Base-by-base conservation (phyloP, 2,113 vertebrate species). In the Bujurquina vittata region DNA sequence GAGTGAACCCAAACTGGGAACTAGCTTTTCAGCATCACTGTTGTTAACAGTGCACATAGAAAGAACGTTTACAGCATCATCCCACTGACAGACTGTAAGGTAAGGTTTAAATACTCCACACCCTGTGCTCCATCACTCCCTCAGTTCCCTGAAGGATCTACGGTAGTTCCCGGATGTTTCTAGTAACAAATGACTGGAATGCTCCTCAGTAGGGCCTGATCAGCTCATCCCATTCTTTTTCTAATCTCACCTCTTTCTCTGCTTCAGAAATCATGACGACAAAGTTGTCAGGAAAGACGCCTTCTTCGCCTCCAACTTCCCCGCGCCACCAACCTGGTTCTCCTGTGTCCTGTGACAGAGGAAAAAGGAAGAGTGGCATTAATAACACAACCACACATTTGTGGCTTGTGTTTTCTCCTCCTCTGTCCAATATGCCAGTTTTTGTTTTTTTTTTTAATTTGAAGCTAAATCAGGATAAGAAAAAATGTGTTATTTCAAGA, bases 301-400 rank as follows among this genome's bases (percentile, higher is more conserved):
- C 98, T 89, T 97, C 95, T 96, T 89, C 97, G 40, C 97, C 97
- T 52, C 93, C 96, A 17, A 97, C 84, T 77, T 97, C 97, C 56
- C 98, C 98, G 92, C 93, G 96, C 98, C 98, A 99, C 97, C 98
- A 99, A 80, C 98, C 98, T 1, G 91, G 81, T 80, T 99, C 97
- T 62, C 98, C 98, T 55, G 97, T 97, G 72, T 98, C 97, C 98
- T 99, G 90, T 86, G 92, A 90, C 20, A 87, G 8, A 78, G 17
- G 23, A 17, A 20, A 74, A 4, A n/a, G 33, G 55, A 52, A 43
- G 4, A 35, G 6, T n/a, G 0, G 12, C 40, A 14, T 3, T 69
- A 17, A 43, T 23, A 9, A 55, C 18, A 55, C 3, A 1, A 67
- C 46, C 4, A 46, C 63, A 26, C 5, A 9, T 18, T 14, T 43